Conservation (phyloP, 2,113 vertebrate genomes). For the Cromileptes altivelis region DNA sequence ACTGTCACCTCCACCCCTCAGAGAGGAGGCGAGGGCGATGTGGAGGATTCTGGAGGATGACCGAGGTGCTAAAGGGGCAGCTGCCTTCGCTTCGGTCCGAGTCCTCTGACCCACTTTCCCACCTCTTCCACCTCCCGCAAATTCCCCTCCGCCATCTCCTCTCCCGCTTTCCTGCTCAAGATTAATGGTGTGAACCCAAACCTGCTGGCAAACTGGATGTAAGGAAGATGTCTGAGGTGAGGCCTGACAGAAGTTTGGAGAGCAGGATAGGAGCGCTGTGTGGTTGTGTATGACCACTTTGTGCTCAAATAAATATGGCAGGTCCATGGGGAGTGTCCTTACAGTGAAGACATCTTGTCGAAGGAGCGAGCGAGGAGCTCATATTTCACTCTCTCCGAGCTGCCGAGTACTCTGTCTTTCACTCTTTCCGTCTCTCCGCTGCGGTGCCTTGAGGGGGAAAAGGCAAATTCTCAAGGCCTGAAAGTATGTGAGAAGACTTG, state of each 20-base stretch:
- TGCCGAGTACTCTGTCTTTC: constrained; percentile 77
- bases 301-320: constrained; percentile 60
- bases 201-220: constrained; percentile 81
- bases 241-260: constrained; percentile 74
- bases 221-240: constrained; percentile 74
- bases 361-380: constrained; percentile 56
- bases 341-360: constrained; percentile 58
- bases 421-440: constrained; percentile 74
- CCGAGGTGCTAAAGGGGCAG: constrained; percentile 74
- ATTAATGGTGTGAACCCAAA: constrained; percentile 83
- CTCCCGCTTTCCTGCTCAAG: constrained; percentile 72
- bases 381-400: constrained; percentile 81
- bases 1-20: constrained; percentile 69
- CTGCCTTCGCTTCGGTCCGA: constrained; percentile 84
- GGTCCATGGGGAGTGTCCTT: constrained; percentile 54
- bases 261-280: constrained; percentile 20
- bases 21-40: constrained; percentile 40
- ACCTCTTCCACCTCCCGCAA: constrained; percentile 68
- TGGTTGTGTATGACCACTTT: constrained; percentile 39
- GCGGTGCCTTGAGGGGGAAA: constrained; percentile 75
- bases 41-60: constrained; percentile 64
- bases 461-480: constrained; percentile 81
- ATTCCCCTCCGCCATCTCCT: constrained; percentile 63
- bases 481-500: constrained; percentile 82
- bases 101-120: constrained; percentile 85